Base-by-base conservation (phyloP, 1,140 invertebrate species). In the Pinna nobilis region DNA sequence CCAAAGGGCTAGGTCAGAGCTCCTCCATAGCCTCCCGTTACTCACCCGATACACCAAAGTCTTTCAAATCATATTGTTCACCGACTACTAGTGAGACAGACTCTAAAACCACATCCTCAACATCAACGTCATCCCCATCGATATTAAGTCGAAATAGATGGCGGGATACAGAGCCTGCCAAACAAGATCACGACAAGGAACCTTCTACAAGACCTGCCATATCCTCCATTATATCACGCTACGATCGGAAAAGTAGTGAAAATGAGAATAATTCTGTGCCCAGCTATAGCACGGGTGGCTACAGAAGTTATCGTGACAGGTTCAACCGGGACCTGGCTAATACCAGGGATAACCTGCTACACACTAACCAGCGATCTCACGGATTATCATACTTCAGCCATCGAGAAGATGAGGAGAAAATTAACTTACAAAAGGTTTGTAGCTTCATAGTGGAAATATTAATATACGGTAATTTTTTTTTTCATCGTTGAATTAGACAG, bases 71-170 rank as follows among this genome's bases (percentile, higher is more conserved):
- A 41, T 68, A 59, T 33, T n/a, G n/a, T n/a, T 75, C 73, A 28
- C 67, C 66, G 15, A 61, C 51, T 25, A 70, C 61, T 11, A 70
- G 73, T 70, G 66, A 74, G 47, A 39, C 44, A n/a, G 73, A 75
- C 25, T 44, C 25, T 39, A 65, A 32, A 47, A 50, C 60, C 18
- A 32, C 61, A 9, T 50, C 59, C 35, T 61, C 68, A 23, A 28
- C 44, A 23, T 66, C 63, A 11, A 35, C 63, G 13, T 66, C 63
- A 7, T 33, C 65, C 35, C 37, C 61, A n/a, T 66, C 70, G 18
- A 57, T 72, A 39, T 47, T 72, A 47, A 72, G 50, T 39, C 50
- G 70, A 30, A 65, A 59, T 23, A 39, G 39, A 20, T 63, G 59
- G 59, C 59, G 59, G 23, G 39, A 35, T 44, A 59, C 59, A 1